These are phyloP conservation scores for Amphilophus citrinellus DNA, from an alignment of 2,113 vertebrate species.

Conservation along the genomic window DNA sequence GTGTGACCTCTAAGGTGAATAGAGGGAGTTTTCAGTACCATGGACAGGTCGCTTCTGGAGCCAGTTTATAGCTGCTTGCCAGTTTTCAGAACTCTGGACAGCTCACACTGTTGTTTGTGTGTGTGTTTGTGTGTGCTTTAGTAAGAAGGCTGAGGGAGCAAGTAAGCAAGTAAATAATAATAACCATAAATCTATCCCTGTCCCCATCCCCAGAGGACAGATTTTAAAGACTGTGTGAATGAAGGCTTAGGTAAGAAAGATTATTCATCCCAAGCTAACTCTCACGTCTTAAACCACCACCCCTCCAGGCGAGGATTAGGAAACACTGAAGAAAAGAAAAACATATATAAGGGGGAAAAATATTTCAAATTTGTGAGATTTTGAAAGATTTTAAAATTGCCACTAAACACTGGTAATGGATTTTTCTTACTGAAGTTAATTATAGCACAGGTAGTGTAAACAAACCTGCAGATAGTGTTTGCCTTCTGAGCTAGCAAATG, in stretches of 20 bases:
- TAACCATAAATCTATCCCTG: constrained; percentile 71
- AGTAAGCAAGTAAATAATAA: constrained; percentile 68
- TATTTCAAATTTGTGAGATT: not conserved
- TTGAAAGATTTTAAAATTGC: not conserved
- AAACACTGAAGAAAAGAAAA: constrained; percentile 14
- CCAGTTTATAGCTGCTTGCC: not conserved
- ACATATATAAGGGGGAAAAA: not conserved
- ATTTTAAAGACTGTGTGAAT: constrained; percentile 72
- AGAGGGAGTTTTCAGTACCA: constrained; percentile 56
- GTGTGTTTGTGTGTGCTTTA: not conserved
- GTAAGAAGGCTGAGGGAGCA: not conserved
- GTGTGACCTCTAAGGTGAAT: not conserved
- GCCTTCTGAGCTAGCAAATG: constrained; percentile 15
- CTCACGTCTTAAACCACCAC: constrained; percentile 45
- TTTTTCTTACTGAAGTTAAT: constrained; percentile 19
- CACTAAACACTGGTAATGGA: not conserved
- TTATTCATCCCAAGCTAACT: constrained; percentile 67
- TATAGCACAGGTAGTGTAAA: constrained; percentile 44
- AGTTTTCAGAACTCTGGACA: constrained; percentile 60
- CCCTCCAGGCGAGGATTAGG: constrained; percentile 45
- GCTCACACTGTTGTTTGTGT: constrained; percentile 16
- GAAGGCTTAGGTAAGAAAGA: constrained; percentile 71
- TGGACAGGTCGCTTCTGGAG: constrained; percentile 43
- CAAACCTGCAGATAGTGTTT: constrained; percentile 26
- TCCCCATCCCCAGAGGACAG: constrained; percentile 57